Conservation (phyloP, 2,888 invertebrate genomes). For the Ormia ochracea region DNA sequence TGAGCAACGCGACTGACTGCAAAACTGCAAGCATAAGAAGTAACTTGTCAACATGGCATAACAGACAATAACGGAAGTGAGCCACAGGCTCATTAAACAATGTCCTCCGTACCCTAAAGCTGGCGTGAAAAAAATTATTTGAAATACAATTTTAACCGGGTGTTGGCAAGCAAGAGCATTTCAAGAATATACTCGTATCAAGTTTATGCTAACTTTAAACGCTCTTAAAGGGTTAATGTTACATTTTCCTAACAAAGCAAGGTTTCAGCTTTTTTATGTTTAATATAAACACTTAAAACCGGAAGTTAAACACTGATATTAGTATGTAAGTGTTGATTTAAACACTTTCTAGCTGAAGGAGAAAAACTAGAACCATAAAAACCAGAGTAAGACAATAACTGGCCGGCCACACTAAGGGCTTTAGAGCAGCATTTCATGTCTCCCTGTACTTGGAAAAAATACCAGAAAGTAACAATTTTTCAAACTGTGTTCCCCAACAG, state of each 20-base stretch:
- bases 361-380: constrained; percentile 9
- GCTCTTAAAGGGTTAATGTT: constrained; percentile 24
- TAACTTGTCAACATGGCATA: constrained; percentile 37
- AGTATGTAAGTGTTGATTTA: constrained; percentile 20
- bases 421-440: constrained; percentile 17
- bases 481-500: too few species aligned
- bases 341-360: neutral
- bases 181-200: too few species aligned
- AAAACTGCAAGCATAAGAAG: neutral
- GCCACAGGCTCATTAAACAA: constrained; percentile 46
- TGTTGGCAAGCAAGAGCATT: too few species aligned
- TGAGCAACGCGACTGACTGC: neutral
- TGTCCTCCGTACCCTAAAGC: constrained; percentile 6
- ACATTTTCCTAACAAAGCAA: neutral
- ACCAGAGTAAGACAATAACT: constrained; percentile 49
- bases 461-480: constrained; percentile 30
- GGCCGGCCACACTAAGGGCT: constrained; percentile 50
- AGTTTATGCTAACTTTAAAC: neutral
- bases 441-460: neutral
- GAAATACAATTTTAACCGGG: neutral
- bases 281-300: constrained; percentile 49
- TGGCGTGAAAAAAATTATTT: neutral
- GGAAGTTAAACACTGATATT: constrained; percentile 35
- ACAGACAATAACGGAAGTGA: constrained; percentile 6
- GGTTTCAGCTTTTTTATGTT: neutral